Percentiles rank a stretch among this genome's conserved stretches.
phyloP scores from a whole-genome alignment of 2,113 vertebrate genomes.

The Nibea coibor region DNA sequence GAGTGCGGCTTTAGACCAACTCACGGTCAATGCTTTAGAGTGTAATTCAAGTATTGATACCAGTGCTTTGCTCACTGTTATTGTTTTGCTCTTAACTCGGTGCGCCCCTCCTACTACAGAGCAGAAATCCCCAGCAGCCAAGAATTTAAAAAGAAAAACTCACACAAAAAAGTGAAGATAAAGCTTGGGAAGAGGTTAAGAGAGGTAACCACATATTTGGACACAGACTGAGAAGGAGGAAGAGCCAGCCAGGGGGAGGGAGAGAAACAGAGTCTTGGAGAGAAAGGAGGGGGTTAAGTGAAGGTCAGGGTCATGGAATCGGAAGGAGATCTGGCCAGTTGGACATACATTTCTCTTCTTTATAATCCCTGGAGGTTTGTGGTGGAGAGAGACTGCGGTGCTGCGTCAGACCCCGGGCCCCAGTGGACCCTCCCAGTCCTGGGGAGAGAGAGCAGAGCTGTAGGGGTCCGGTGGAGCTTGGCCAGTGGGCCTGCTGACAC shows the following conservation, averaged over 20 bases:
- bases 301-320: constrained; percentile 68
- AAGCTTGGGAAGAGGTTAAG: constrained; percentile 73
- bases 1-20: constrained; percentile 1
- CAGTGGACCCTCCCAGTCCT: constrained; percentile 63
- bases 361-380: constrained; percentile 55
- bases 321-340: constrained; percentile 63
- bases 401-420: constrained; percentile 62
- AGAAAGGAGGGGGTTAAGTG: constrained; percentile 54
- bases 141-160: constrained; percentile 50
- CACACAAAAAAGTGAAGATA: constrained; percentile 42
- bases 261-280: constrained; percentile 38
- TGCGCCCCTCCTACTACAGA: constrained; percentile 10
- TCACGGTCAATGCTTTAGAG: not conserved
- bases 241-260: constrained; percentile 32
- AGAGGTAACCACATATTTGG: constrained; percentile 66
- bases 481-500: constrained; percentile 68
- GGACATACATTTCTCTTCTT: constrained; percentile 45
- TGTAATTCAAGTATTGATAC: constrained; percentile 17
- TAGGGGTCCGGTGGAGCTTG: constrained; percentile 66
- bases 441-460: constrained; percentile 54
- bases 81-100: not conserved
- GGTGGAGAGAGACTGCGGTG: constrained; percentile 34
- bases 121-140: constrained; percentile 52
- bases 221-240: constrained; percentile 43
- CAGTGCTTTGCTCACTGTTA: not conserved